Evolutionary conservation across 1,140 invertebrate genomes (phyloP).

Genomic region (Pantala flavescens): DNA sequence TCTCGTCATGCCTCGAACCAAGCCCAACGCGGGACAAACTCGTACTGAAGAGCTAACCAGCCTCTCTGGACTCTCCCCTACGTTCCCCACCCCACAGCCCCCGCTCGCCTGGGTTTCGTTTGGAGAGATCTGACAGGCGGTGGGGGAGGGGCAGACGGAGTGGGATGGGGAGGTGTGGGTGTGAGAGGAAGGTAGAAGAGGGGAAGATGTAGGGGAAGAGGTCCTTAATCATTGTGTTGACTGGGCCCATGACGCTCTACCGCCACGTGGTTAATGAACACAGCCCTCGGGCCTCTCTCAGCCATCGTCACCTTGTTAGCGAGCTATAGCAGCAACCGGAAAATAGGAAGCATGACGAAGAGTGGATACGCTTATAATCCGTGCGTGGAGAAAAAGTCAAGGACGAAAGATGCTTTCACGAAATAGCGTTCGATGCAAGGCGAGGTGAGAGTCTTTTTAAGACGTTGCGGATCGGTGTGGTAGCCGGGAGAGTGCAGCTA

Average conservation of each 20-base stretch:
- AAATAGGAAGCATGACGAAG: too few relatives aligned
- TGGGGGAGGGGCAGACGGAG: background rate
- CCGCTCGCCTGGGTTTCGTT: background rate
- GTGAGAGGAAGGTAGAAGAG: background rate
- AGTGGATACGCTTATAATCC: too few relatives aligned
- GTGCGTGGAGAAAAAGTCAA: too few relatives aligned
- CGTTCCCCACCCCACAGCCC: background rate
- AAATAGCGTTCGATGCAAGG: too few relatives aligned
- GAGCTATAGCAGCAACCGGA: background rate
- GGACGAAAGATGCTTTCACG: too few relatives aligned
- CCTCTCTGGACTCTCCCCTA: background rate
- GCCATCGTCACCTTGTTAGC: conserved; percentile 3
- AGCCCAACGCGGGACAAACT: too few relatives aligned
- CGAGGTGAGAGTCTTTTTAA: too few relatives aligned
- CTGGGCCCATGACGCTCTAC: background rate
- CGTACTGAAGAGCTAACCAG: background rate
- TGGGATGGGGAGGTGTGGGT: background rate
- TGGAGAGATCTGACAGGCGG: background rate
- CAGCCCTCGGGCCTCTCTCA: background rate
- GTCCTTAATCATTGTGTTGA: conserved; percentile 2
- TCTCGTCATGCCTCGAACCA: too few relatives aligned
- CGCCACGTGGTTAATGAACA: background rate
- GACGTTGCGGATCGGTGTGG: too few relatives aligned
- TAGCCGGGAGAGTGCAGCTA: too few relatives aligned
- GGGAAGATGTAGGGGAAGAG: background rate